Base-by-base conservation (phyloP, 2,797 vertebrate species). In the Momotus momota region DNA sequence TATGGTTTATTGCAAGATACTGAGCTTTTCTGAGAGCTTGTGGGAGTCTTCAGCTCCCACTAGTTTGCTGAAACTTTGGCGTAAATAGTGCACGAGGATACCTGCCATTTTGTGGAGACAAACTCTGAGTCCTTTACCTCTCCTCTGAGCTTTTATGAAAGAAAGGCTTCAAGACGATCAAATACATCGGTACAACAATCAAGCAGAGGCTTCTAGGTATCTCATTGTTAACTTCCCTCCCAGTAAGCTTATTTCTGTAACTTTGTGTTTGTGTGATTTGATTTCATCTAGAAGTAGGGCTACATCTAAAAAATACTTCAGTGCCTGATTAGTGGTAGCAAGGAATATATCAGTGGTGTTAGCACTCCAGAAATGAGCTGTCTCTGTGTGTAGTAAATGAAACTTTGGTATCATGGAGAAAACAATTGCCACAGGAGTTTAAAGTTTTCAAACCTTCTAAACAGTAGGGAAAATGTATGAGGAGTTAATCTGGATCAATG, bases 1-100 rank as follows among this genome's bases (percentile, higher is more conserved):
- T 94, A 60, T 0, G 55, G 57, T 79, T 96, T 91, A 79, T 70
- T 81, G 94, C 66, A 96, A 94, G 91, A 94, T 94, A 80, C 66
- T 57, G 55, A 92, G 89, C 62, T 86, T 94, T 86, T 86, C 73
- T 94, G 58, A 31, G 77, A 90, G 58, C 27, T 70, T 51, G 88
- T 96, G 48, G 33, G 55, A 90, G 58, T 74, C 62, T 89, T 90
- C 43, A 86, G 69, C 70, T 94, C 87, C 89, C 77, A 91, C 89
- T 62, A 41, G 72, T 91, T 93, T 83, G 54, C 21, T 74, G 69
- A 74, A 86, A 93, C 83, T 58, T 72, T 78, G 66, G 12, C 11
- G 12, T 94, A 93, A 94, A 90, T 81, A 86, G 81, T 90, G 91
- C 73, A 75, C 58, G 64, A 60, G 70, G 70, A 81, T 73, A 55